Evolutionary conservation across 2,797 vertebrate genomes (phyloP), one percentile per base, ranked within the genome.

Genomic region (Anolis apletophallus): DNA sequence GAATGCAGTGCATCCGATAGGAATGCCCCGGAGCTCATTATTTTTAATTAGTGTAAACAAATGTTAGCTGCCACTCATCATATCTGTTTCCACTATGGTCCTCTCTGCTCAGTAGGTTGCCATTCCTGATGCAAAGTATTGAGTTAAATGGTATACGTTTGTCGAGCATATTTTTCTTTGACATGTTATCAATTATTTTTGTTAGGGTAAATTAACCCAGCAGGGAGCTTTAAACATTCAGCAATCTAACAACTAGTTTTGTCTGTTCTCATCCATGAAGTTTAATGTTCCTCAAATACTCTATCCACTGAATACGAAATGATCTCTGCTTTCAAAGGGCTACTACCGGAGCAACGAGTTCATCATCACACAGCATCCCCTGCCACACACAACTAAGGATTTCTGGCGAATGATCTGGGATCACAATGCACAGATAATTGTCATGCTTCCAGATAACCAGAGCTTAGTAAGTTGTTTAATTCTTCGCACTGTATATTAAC

Each of bases 371-470:
- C 99, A 99, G 96, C 99, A 99, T 95, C 99, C 99, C 57, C 97
- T 99, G 96, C 98, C 99, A 88, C 98, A 99, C 89, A 99, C 99
- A 2, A 99, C 98, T 92, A 99, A 98, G 93, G 99, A 99, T 92
- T 99, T 99, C 96, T 99, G 99, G 99, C 96, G 99, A 91, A 99
- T 99, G 99, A 99, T 99, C 92, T 99, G 98, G 99, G 99, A 99
- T 95, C 98, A 99, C 93, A 99, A 99, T 0, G 98, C 98, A 88
- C 98, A 99, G 96, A 99, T 99, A 94, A 99, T 99, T 40, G 98
- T 99, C 96, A 99, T 99, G 99, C 95, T 99, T 96, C 98, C 99
- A 0, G 99, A 99, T 95, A 99, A 98, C 97, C 98, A 98, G 93
- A 97, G 99, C 93, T 95, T 99, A 96, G 99, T 99, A 94, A 96